Conservation (phyloP, 92 coral and sea anemone species). For the Desmophyllum pertusum region DNA sequence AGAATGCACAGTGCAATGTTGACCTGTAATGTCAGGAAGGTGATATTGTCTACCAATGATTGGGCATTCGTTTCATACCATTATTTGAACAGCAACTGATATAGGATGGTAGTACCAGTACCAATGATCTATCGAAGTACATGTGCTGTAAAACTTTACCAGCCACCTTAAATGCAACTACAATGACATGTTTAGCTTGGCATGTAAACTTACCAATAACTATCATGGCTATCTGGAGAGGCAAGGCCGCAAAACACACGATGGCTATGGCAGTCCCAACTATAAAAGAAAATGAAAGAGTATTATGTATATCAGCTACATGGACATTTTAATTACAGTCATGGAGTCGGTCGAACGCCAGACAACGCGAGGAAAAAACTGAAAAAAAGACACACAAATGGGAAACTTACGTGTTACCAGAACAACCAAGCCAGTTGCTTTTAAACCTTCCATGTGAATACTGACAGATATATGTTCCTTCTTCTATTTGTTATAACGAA, state of each 20-base stretch:
- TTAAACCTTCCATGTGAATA: background rate
- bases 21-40: too few species aligned
- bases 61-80: too few species aligned
- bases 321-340: background rate
- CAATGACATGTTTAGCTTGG: background rate
- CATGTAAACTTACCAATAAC: conserved; percentile 1
- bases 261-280: background rate
- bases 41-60: too few species aligned
- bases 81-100: too few species aligned
- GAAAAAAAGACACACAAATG: background rate
- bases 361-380: background rate
- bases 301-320: background rate
- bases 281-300: background rate
- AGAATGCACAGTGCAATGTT: too few species aligned
- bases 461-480: background rate
- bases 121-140: too few species aligned
- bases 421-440: background rate
- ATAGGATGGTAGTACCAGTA: too few species aligned
- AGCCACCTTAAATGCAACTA: background rate
- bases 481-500: background rate
- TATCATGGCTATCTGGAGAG: conserved; percentile 20
- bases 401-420: background rate
- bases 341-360: background rate
- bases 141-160: too few species aligned
- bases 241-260: background rate